Evolutionary conservation across 2,113 vertebrate genomes (phyloP).

Genomic region (Montifringilla adamsi): DNA sequence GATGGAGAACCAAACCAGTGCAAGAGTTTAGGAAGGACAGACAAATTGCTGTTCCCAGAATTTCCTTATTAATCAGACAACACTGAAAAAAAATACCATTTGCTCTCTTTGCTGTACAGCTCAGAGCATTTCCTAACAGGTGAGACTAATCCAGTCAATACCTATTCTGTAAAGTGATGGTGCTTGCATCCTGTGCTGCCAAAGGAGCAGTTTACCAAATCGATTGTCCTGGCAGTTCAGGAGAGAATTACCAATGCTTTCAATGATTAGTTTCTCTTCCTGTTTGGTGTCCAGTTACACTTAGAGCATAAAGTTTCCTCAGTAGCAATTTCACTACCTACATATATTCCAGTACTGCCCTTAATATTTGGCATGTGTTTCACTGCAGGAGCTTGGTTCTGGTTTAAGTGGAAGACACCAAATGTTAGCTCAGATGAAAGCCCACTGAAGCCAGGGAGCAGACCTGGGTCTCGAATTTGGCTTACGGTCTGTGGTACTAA

Average conservation of each 20-base stretch:
- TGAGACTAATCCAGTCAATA: neutral
- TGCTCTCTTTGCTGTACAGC: neutral
- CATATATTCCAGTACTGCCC: neutral
- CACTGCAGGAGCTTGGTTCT: neutral
- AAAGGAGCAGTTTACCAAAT: conserved; percentile 21
- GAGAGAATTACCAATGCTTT: conserved; percentile 6
- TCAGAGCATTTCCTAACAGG: neutral
- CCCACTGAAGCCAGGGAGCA: neutral
- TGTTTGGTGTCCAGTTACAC: conserved; percentile 38
- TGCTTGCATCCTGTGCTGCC: neutral
- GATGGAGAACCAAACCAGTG: neutral
- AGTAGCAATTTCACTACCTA: neutral
- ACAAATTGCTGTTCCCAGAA: neutral
- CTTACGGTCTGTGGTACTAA: neutral
- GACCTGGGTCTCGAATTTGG: conserved; percentile 17
- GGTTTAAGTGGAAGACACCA: neutral
- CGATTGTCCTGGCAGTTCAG: neutral
- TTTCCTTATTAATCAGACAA: neutral
- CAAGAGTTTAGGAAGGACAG: neutral
- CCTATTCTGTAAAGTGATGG: neutral
- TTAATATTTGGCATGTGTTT: neutral
- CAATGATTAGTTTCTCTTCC: conserved; percentile 26
- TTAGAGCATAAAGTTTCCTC: conserved; percentile 35
- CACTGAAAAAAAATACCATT: neutral
- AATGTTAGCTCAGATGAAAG: neutral